phyloP scores from a whole-genome alignment of 2,113 vertebrate genomes.

The Furnarius figulus region DNA sequence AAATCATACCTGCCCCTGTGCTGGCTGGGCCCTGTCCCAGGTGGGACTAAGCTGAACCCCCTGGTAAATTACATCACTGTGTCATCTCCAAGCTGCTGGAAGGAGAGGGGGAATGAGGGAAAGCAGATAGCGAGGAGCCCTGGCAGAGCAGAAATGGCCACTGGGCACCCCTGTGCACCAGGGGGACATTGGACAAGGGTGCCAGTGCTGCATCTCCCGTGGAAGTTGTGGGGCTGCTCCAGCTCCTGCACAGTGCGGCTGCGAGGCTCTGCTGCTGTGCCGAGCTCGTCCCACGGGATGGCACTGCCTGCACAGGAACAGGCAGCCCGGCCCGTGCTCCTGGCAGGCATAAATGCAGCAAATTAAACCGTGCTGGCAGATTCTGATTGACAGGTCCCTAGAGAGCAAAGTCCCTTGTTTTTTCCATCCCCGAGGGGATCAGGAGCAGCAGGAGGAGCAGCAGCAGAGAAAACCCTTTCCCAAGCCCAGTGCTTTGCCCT shows the following conservation, averaged over 20 bases:
- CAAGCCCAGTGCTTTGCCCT: constrained; percentile 22
- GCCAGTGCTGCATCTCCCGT: not conserved
- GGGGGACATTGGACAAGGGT: not conserved
- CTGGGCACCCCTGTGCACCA: no score
- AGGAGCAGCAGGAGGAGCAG: constrained; percentile 26
- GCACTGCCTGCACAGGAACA: constrained; percentile 64
- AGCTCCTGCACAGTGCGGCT: not conserved
- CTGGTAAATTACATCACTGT: not conserved
- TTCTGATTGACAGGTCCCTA: constrained; percentile 61
- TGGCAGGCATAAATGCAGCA: constrained; percentile 39
- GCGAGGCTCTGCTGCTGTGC: not conserved
- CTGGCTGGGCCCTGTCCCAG: not conserved
- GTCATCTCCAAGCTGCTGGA: not conserved
- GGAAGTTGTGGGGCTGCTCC: not conserved
- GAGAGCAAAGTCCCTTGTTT: constrained; percentile 40
- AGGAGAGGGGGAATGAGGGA: not conserved
- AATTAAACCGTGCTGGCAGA: constrained; percentile 54
- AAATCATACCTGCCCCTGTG: not conserved
- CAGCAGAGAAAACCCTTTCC: not conserved
- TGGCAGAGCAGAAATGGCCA: not conserved
- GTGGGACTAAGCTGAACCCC: not conserved
- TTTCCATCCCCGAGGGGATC: constrained; percentile 12
- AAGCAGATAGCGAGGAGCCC: not conserved
- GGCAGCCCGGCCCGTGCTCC: not conserved
- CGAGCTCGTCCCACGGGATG: constrained; percentile 56